phyloP scores from a whole-genome alignment of 2,797 vertebrate genomes.

The Acropternis orthonyx region DNA sequence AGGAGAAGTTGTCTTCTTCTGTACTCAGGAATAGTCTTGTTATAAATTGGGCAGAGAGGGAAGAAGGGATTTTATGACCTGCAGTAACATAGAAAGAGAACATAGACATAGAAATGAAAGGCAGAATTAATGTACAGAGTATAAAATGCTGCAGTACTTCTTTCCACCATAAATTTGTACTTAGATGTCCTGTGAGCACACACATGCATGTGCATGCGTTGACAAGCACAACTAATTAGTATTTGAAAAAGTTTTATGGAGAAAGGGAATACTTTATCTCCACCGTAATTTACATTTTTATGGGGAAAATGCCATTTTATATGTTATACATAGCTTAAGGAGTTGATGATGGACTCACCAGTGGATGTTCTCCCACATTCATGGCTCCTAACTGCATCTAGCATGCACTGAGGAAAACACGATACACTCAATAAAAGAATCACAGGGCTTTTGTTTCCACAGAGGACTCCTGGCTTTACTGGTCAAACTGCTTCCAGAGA shows the following conservation, averaged over 20 bases:
- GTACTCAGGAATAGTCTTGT: neutral
- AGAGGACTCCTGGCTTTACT: neutral
- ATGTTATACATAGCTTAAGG: neutral
- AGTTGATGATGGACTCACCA: constrained; percentile 6
- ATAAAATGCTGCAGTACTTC: neutral
- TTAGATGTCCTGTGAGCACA: neutral
- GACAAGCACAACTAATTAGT: neutral
- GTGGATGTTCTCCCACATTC: neutral
- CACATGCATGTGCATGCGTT: neutral
- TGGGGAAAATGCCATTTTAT: neutral
- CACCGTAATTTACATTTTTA: neutral
- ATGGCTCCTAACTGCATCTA: neutral
- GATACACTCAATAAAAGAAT: constrained; percentile 13
- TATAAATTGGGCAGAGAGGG: neutral
- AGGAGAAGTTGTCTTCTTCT: neutral
- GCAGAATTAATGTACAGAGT: neutral
- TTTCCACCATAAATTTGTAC: neutral
- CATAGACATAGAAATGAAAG: neutral
- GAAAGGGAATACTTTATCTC: neutral
- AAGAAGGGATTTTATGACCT: neutral
- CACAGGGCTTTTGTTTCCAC: neutral
- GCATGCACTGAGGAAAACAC: neutral
- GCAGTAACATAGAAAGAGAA: too few species aligned
- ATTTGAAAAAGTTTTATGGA: neutral
- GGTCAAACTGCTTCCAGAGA: constrained; percentile 37